Conservation (phyloP, 2,888 invertebrate species). For the Watsonalla binaria region DNA sequence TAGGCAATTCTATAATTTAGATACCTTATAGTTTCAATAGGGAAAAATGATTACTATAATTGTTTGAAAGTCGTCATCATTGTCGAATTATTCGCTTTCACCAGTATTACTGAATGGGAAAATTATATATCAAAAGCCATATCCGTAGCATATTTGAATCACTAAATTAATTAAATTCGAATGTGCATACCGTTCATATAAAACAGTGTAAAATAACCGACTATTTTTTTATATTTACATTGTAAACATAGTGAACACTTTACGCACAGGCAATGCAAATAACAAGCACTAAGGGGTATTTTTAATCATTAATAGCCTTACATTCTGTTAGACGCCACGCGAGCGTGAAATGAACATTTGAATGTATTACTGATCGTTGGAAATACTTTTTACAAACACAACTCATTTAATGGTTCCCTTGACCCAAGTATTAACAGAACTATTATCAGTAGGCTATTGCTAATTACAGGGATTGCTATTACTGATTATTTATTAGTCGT, state of each 20-base stretch:
- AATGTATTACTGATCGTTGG: slow-evolving; percentile 25
- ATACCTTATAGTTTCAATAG: too few species aligned
- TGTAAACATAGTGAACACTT: background rate
- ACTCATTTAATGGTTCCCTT: slow-evolving; percentile 35
- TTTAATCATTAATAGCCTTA: slow-evolving; percentile 48
- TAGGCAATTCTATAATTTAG: too few species aligned
- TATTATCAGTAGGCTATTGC: slow-evolving; percentile 8
- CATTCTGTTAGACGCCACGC: slow-evolving; percentile 49
- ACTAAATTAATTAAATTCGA: too few species aligned
- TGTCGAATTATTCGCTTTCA: too few species aligned
- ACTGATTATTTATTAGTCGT: background rate
- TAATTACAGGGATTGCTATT: slow-evolving; percentile 8
- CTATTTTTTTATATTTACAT: too few species aligned
- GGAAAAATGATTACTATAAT: too few species aligned
- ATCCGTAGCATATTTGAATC: too few species aligned
- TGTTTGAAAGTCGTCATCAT: too few species aligned
- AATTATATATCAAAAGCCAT: too few species aligned
- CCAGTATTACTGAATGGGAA: too few species aligned
- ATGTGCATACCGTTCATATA: too few species aligned
- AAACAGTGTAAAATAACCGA: too few species aligned
- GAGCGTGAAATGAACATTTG: slow-evolving; percentile 58
- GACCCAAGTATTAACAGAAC: slow-evolving; percentile 21
- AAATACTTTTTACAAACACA: slow-evolving; percentile 19
- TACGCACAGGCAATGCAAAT: background rate
- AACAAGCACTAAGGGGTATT: slow-evolving; percentile 35